These are phyloP conservation scores for Prosopocoilus inquinatus DNA, from an alignment of 2,888 invertebrate genomes.

Conservation along the genomic window DNA sequence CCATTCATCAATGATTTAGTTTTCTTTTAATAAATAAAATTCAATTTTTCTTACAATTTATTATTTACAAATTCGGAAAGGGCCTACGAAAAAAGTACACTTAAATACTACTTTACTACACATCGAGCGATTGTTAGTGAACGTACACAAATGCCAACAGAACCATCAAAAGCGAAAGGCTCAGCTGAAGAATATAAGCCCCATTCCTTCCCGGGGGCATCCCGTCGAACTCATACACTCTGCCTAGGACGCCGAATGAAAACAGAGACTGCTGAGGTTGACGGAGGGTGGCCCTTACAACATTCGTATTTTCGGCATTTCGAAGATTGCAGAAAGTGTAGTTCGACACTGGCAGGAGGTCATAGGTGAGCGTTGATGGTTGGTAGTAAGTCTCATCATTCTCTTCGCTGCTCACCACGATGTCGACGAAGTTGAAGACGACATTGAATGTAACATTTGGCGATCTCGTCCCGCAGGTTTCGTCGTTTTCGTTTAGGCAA, in stretches of 20 bases:
- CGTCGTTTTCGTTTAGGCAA: conserved; percentile 22
- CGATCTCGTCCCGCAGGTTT: conserved; percentile 23
- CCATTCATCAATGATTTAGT: too few relatives aligned
- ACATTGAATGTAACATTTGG: neutral
- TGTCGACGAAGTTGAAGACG: too few relatives aligned
- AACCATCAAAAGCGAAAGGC: too few relatives aligned
- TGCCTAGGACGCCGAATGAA: conserved; percentile 32
- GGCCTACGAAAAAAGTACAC: too few relatives aligned
- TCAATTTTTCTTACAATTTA: too few relatives aligned
- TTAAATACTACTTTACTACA: too few relatives aligned
- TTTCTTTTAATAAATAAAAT: too few relatives aligned
- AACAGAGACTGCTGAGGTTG: conserved; percentile 22
- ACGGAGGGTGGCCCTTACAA: conserved; percentile 20
- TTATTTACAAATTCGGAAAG: too few relatives aligned
- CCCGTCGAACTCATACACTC: conserved; percentile 27
- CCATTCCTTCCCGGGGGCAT: conserved; percentile 9
- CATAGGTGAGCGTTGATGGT: conserved; percentile 28
- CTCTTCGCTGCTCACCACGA: conserved; percentile 2
- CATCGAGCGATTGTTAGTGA: too few relatives aligned
- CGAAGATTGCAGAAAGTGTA: conserved; percentile 29
- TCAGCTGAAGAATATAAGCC: neutral
- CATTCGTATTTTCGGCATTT: conserved; percentile 16
- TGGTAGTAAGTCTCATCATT: conserved; percentile 18
- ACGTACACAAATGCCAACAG: too few relatives aligned
- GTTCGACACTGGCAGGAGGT: conserved; percentile 24